A percentile compares a stretch with the other conserved stretches of the same genome.
Evolutionary conservation across 2,113 vertebrate genomes (phyloP).

Genomic region (Danionella cerebrum): DNA sequence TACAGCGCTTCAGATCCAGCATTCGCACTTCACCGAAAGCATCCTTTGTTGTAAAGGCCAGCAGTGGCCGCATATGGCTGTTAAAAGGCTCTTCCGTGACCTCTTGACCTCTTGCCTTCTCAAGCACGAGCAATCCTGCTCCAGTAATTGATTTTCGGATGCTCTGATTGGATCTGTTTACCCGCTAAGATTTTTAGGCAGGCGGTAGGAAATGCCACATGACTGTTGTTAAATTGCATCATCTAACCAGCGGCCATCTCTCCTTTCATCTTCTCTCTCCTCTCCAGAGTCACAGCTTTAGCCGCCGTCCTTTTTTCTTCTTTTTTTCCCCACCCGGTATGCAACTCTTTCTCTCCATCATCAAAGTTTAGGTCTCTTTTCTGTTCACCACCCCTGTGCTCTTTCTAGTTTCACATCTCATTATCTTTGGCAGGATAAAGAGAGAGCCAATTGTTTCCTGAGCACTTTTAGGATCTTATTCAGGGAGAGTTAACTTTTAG

Average conservation of each 20-base stretch:
- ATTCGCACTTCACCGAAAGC: constrained; percentile 4
- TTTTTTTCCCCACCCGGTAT: neutral
- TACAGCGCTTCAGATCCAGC: neutral
- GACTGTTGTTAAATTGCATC: constrained; percentile 25
- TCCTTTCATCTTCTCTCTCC: neutral
- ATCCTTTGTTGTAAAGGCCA: neutral
- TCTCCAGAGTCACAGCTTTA: neutral
- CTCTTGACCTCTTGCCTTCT: neutral
- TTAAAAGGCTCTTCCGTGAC: neutral
- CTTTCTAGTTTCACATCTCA: too few relatives aligned
- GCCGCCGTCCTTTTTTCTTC: too few relatives aligned
- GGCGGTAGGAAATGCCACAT: constrained; percentile 3
- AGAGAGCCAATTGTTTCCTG: too few relatives aligned
- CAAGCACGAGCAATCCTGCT: constrained; percentile 3
- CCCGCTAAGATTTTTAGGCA: constrained; percentile 22
- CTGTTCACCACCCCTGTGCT: too few relatives aligned
- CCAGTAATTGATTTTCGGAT: constrained; percentile 21
- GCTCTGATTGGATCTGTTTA: constrained; percentile 28
- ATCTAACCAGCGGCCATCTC: constrained; percentile 1
- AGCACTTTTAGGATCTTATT: too few relatives aligned
- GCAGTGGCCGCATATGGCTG: neutral
- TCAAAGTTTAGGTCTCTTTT: constrained; percentile 1
- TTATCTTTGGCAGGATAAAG: too few relatives aligned
- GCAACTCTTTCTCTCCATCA: neutral
- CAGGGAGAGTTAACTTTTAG: too few relatives aligned